A percentile compares a stretch with the other conserved stretches of the same genome.
These are phyloP conservation scores for Hypselothyrea guttata DNA, from an alignment of 2,888 invertebrate species.

Conservation along the genomic window DNA sequence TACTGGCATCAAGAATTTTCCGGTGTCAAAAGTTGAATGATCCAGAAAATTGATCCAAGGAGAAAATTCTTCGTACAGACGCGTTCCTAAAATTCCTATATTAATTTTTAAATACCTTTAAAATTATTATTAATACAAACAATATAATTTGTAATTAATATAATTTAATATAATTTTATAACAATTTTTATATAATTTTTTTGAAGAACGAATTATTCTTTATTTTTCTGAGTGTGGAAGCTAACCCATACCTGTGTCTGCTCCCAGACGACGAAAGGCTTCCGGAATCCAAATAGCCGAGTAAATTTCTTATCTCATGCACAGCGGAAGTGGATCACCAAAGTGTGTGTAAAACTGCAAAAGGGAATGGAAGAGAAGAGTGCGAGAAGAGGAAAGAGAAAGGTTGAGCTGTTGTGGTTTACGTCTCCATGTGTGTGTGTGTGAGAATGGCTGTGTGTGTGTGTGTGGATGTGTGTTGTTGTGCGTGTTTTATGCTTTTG, in stretches of 20 bases:
- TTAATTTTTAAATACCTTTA: too few species aligned
- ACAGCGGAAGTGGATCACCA: conserved; percentile 56
- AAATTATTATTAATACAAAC: too few species aligned
- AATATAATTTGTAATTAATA: too few species aligned
- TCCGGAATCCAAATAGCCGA: conserved; percentile 45
- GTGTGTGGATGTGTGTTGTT: conserved; percentile 47
- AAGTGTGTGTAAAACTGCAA: conserved; percentile 37
- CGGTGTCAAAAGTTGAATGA: too few species aligned
- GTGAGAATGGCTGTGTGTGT: conserved; percentile 17
- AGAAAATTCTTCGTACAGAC: too few species aligned
- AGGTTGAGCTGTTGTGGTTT: conserved; percentile 32
- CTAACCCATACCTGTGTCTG: background rate
- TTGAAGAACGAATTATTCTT: too few species aligned
- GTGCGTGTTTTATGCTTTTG: conserved; percentile 71
- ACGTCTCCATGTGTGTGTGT: conserved; percentile 22
- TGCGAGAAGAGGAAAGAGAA: background rate
- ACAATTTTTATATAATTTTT: too few species aligned
- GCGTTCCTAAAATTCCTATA: too few species aligned
- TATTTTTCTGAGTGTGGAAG: background rate
- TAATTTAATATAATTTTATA: too few species aligned
- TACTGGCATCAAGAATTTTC: too few species aligned
- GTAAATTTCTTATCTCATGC: conserved; percentile 51
- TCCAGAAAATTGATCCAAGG: too few species aligned
- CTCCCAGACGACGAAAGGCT: conserved; percentile 26
- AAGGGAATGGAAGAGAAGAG: background rate